Evolutionary conservation across 2,888 invertebrate species (phyloP).

Genomic region (Unio pictorum): DNA sequence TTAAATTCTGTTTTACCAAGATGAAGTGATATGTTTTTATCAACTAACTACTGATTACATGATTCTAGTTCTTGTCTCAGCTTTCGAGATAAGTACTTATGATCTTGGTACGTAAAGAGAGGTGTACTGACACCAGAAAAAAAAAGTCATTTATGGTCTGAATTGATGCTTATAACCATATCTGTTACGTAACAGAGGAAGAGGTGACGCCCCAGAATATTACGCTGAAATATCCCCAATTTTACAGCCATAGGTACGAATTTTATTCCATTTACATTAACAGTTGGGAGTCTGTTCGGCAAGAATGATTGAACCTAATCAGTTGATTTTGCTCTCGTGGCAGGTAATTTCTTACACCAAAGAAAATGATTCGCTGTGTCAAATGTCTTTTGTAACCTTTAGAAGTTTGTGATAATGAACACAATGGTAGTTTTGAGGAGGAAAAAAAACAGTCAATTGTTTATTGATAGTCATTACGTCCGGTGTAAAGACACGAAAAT

Average conservation of each 20-base stretch:
- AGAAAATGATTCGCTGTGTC: conserved; percentile 4
- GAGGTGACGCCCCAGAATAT: conserved; percentile 3
- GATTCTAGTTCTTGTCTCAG: background rate
- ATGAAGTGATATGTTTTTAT: too few relatives aligned
- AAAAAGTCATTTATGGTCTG: conserved; percentile 8
- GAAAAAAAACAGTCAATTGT: too few relatives aligned
- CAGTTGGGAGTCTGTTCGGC: conserved; percentile 7
- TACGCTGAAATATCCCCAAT: background rate
- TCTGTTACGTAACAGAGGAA: conserved; percentile 1
- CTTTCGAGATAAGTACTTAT: background rate
- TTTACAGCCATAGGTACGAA: background rate
- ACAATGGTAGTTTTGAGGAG: too few relatives aligned
- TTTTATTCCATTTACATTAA: background rate
- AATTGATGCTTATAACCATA: conserved; percentile 8
- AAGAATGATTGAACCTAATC: conserved; percentile 5
- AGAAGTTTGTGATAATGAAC: too few relatives aligned
- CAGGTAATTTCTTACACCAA: background rate
- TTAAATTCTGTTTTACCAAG: too few relatives aligned
- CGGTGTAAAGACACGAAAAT: too few relatives aligned
- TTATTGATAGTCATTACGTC: too few relatives aligned
- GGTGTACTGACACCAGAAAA: conserved; percentile 5
- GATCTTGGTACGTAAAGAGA: conserved; percentile 5
- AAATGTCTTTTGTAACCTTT: conserved; percentile 8
- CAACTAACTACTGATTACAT: background rate
- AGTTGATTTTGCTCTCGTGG: conserved; percentile 1